These are phyloP conservation scores for Numenius arquata DNA, from an alignment of 2,113 vertebrate species.

Conservation along the genomic window DNA sequence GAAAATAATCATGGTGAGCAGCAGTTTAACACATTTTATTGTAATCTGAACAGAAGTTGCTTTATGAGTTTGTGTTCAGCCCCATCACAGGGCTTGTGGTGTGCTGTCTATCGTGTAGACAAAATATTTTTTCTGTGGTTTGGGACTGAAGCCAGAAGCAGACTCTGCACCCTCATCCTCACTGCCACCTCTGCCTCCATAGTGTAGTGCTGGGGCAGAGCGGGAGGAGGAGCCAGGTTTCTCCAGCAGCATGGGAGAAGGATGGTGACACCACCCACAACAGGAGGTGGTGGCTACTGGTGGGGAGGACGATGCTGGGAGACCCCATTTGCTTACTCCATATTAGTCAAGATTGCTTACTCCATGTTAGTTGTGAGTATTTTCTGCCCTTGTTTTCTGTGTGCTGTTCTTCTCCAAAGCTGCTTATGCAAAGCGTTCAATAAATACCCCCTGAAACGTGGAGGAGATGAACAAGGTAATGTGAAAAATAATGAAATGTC, in stretches of 20 bases:
- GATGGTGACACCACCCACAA: not conserved
- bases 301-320: not conserved
- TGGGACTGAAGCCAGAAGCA: not conserved
- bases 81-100: not conserved
- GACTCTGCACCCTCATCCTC: not conserved
- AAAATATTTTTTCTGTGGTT: not conserved
- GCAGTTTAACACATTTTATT: constrained; percentile 53
- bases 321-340: not conserved
- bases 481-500: constrained; percentile 53
- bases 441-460: not conserved
- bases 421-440: constrained; percentile 3
- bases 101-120: not conserved
- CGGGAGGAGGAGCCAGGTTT: not conserved
- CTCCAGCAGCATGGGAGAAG: not conserved
- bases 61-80: constrained; percentile 29
- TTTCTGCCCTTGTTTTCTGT: not conserved
- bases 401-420: not conserved
- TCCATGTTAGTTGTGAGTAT: not conserved
- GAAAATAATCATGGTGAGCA: constrained; percentile 61
- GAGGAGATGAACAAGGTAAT: constrained; percentile 27
- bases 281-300: not conserved
- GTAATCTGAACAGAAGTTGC: constrained; percentile 46
- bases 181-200: not conserved
- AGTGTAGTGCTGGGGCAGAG: not conserved
- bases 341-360: not conserved